Base-by-base conservation (phyloP, 2,888 invertebrate species). In the Agriopis aurantiaria region DNA sequence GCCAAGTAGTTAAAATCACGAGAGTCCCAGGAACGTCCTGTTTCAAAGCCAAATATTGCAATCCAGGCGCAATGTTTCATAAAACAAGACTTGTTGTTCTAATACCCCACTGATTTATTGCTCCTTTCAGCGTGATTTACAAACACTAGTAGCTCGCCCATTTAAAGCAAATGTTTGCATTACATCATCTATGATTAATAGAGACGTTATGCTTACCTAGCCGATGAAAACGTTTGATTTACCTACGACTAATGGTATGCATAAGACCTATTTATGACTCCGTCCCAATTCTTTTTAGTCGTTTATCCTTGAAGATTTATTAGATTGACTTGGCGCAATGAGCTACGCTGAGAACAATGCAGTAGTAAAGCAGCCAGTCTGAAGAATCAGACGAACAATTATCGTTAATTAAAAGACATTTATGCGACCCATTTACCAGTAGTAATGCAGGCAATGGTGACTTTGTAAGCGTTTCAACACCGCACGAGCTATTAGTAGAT, bases 1-100 rank as follows among this genome's bases (percentile, higher is more conserved):
- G 85, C 81, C 83, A 86, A 84, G 77, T 68, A 23, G 17, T 23
- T 23, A 23, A n/a, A 23, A 85, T 85, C 80, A 81, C 78, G 69
- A 65, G 60, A 73, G 74, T 80, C 11, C 11, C 33, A 53, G 53
- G 11, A 17, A 74, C 74, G 75, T 78, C 70, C 55, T 71, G 71
- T 80, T 74, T 77, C 69, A 77, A 73, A 76, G 81, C 80, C 82
- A 84, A 85, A 77, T 52, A 61, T 48, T 49, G 57, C 23, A 17
- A 48, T 46, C 14, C n/a, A 33, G n/a, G 33, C 33, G 33, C 11
- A 8, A 12, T 12, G 12, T 33, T 75, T 72, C 75, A 53, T 75
- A 73, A 78, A 76, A 77, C 49, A 60, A 75, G 72, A 61, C 46
- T 61, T 46, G 49, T 61, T 46, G 49, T 59, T 55, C 48, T 60